Conservation (phyloP, 2,797 vertebrate species). For the Schizopygopsis malacanthus region DNA sequence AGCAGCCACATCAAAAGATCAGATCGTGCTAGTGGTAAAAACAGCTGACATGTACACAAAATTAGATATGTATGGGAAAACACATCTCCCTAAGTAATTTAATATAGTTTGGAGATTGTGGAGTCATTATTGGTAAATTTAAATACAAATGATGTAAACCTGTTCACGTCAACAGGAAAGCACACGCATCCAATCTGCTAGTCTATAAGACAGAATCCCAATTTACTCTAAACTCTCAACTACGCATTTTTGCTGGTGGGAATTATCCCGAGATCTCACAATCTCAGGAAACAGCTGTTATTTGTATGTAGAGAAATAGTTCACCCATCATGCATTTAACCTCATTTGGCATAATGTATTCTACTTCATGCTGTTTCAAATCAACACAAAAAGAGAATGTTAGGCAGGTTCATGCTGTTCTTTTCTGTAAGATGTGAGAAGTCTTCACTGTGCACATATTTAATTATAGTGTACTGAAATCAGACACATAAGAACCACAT, state of each 20-base stretch:
- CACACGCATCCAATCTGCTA: background rate
- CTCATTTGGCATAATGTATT: background rate
- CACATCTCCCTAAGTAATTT: background rate
- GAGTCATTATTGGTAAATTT: background rate
- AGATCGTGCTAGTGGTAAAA: conserved; percentile 9
- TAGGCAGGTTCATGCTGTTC: background rate
- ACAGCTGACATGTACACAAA: conserved; percentile 18
- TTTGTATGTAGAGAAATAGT: conserved; percentile 1
- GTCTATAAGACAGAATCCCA: background rate
- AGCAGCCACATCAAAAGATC: conserved; percentile 31
- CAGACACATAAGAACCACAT: background rate
- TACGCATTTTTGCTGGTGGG: background rate
- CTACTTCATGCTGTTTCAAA: background rate
- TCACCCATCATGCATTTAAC: background rate
- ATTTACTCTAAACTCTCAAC: background rate
- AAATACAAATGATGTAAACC: conserved; percentile 15
- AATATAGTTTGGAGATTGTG: conserved; percentile 12
- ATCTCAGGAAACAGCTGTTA: background rate
- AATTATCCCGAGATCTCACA: background rate
- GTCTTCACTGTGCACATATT: background rate
- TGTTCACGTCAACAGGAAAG: background rate
- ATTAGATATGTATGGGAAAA: conserved; percentile 1
- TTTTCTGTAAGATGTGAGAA: background rate
- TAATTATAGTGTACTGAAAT: background rate
- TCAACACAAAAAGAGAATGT: background rate